phyloP scores from a whole-genome alignment of 2,888 invertebrate genomes.

The Pandemis corylana region DNA sequence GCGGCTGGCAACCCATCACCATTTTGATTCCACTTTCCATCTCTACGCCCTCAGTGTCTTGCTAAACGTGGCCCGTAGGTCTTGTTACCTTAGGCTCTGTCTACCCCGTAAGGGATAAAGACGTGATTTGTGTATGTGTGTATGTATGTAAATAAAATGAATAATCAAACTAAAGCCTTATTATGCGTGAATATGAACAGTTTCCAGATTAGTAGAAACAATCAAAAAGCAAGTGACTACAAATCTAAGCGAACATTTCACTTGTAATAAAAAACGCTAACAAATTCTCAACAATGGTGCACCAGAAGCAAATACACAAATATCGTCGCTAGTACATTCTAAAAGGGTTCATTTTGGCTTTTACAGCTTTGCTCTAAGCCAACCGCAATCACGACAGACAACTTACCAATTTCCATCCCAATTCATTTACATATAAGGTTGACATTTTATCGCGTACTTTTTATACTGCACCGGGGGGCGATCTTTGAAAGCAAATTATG shows the following conservation, averaged over 20 bases:
- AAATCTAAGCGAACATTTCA: background rate
- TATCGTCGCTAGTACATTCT: slow-evolving; percentile 11
- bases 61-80: too few relatives aligned
- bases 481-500: too few relatives aligned
- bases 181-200: too few relatives aligned
- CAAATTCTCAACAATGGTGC: background rate
- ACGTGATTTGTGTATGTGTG: too few relatives aligned
- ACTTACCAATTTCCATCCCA: background rate
- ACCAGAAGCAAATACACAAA: slow-evolving; percentile 24
- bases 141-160: too few relatives aligned
- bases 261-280: slow-evolving; percentile 8
- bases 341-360: slow-evolving; percentile 16
- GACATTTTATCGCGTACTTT: background rate
- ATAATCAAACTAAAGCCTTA: too few relatives aligned
- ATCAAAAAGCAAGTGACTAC: background rate
- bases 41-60: too few relatives aligned
- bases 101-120: too few relatives aligned
- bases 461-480: too few relatives aligned
- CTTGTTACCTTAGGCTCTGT: too few relatives aligned
- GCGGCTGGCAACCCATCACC: too few relatives aligned
- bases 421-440: background rate
- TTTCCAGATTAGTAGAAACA: background rate
- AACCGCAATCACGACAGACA: slow-evolving; percentile 6
- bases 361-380: background rate
- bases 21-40: too few relatives aligned